Percentiles rank a stretch among this genome's conserved stretches.
phyloP scores from a whole-genome alignment of 2,888 invertebrate species.

The Petrolisthes cinctipes region DNA sequence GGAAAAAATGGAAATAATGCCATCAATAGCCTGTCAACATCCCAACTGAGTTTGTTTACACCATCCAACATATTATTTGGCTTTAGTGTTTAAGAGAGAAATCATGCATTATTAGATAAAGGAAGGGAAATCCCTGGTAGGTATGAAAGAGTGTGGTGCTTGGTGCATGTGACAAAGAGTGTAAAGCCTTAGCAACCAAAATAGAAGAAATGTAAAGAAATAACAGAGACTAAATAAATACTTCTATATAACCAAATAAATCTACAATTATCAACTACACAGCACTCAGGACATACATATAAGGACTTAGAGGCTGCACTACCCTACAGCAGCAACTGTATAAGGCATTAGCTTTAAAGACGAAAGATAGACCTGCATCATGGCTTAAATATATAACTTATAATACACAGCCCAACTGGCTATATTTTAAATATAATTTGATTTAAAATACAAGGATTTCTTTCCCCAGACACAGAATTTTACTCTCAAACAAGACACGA shows the following conservation, averaged over 20 bases:
- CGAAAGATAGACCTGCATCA: no score
- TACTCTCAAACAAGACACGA: no score
- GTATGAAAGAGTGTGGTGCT: slow-evolving; percentile 50
- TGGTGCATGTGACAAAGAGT: slow-evolving; percentile 61
- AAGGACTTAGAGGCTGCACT: slow-evolving; percentile 39
- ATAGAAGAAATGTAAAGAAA: slow-evolving; percentile 48
- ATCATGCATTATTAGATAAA: slow-evolving; percentile 9
- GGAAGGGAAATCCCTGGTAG: slow-evolving; percentile 1
- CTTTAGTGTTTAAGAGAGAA: slow-evolving; percentile 38
- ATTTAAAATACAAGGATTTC: no score
- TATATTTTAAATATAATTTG: no score
- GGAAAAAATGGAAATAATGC: slow-evolving; percentile 63
- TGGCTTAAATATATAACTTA: no score
- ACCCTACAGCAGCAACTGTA: slow-evolving; percentile 55
- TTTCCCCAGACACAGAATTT: no score
- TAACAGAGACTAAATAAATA: slow-evolving; percentile 28
- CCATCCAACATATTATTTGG: slow-evolving; percentile 58
- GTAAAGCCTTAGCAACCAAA: slow-evolving; percentile 56
- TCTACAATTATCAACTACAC: slow-evolving; percentile 47
- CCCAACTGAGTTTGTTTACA: slow-evolving; percentile 51
- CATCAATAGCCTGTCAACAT: slow-evolving; percentile 63
- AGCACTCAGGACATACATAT: slow-evolving; percentile 48
- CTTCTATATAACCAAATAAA: slow-evolving; percentile 16
- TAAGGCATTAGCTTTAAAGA: no score
- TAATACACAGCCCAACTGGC: no score